Percentiles rank a stretch among this genome's conserved stretches.
Conservation (phyloP, 1,140 invertebrate genomes). For the Pseudomyrmex cubaensis region DNA sequence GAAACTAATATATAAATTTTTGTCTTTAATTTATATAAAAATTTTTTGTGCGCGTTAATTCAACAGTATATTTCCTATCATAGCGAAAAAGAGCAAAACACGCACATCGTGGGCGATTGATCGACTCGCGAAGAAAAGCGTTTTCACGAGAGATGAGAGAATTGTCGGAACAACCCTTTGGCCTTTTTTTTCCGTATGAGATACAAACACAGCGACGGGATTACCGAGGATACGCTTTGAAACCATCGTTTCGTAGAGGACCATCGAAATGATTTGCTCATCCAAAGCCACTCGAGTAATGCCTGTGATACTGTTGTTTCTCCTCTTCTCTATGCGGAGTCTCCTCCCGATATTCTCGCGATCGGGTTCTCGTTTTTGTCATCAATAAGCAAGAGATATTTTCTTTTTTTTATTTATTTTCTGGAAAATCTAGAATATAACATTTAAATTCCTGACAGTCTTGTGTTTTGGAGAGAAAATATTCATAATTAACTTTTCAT, state of each 20-base stretch:
- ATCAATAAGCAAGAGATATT: not conserved
- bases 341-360: constrained; percentile 5
- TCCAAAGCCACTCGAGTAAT: constrained; percentile 36
- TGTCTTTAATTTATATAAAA: too few species aligned
- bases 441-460: too few species aligned
- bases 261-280: constrained; percentile 56
- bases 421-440: too few species aligned
- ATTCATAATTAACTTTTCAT: too few species aligned
- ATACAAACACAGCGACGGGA: constrained; percentile 10
- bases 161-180: not conserved
- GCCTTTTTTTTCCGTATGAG: constrained; percentile 23
- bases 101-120: not conserved
- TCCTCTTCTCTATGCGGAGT: constrained; percentile 33
- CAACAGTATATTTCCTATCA: too few species aligned
- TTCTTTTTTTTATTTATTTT: not conserved
- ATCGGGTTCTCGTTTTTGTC: constrained; percentile 51
- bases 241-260: constrained; percentile 31
- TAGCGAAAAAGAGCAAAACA: not conserved
- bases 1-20: too few species aligned
- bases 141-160: not conserved
- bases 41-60: too few species aligned
- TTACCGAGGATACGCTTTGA: constrained; percentile 34
- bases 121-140: not conserved
- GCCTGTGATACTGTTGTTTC: not conserved
- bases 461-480: too few species aligned